phyloP scores from a whole-genome alignment of 2,888 invertebrate genomes.

The Erannis defoliaria region DNA sequence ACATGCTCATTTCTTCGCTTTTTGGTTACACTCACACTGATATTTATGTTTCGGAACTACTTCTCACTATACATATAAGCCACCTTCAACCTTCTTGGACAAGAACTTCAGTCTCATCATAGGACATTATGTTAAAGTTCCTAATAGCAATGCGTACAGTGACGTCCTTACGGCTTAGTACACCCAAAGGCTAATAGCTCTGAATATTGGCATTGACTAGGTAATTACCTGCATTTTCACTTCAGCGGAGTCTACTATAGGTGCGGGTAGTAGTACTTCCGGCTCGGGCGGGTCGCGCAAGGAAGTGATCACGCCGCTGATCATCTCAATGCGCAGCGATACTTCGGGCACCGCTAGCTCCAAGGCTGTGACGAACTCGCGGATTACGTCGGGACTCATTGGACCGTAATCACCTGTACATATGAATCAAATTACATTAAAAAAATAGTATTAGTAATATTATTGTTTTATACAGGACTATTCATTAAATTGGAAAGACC shows the following conservation, averaged over 20 bases:
- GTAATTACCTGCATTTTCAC: slow-evolving; percentile 1
- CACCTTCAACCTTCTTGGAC: too few relatives aligned
- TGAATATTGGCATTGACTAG: background rate
- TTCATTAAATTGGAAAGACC: too few relatives aligned
- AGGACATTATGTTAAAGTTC: too few relatives aligned
- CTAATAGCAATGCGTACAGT: too few relatives aligned
- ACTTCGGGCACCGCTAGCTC: slow-evolving; percentile 76
- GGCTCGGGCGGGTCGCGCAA: slow-evolving; percentile 84
- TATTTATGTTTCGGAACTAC: too few relatives aligned
- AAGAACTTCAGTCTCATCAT: too few relatives aligned
- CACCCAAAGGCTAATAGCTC: background rate
- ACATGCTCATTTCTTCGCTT: too few relatives aligned
- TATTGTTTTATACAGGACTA: too few relatives aligned
- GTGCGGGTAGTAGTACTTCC: slow-evolving; percentile 53
- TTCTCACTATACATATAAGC: too few relatives aligned
- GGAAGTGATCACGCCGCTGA: slow-evolving; percentile 85
- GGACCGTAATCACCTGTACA: slow-evolving; percentile 75
- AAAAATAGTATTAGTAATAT: too few relatives aligned
- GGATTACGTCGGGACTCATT: slow-evolving; percentile 71
- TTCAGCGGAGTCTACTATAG: slow-evolving; percentile 77
- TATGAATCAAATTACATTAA: background rate
- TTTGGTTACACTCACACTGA: too few relatives aligned
- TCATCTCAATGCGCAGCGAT: slow-evolving; percentile 76
- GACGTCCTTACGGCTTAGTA: too few relatives aligned
- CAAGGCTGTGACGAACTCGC: slow-evolving; percentile 73